These are phyloP conservation scores for Dolichallabes microphthalmus DNA, from an alignment of 2,113 vertebrate species.

Conservation along the genomic window DNA sequence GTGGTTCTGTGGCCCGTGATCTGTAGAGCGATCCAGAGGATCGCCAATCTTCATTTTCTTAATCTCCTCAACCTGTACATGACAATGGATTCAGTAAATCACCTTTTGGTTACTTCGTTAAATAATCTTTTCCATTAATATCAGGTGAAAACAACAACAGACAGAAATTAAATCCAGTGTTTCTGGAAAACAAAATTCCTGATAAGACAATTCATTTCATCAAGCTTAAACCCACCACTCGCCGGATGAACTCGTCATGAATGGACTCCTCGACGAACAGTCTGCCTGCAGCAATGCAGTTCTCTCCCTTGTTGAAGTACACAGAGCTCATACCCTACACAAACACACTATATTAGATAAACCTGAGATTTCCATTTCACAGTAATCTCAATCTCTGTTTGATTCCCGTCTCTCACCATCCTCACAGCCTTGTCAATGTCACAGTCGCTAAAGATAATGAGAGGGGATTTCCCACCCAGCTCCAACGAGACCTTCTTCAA, in stretches of 20 bases:
- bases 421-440: conserved; percentile 85
- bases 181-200: neutral
- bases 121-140: neutral
- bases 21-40: conserved; percentile 82
- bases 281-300: conserved; percentile 85
- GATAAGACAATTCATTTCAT: neutral
- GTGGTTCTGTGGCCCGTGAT: conserved; percentile 88
- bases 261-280: conserved; percentile 83
- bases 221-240: conserved; percentile 70
- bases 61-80: conserved; percentile 70
- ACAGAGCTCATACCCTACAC: conserved; percentile 83
- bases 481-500: conserved; percentile 90
- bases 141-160: neutral
- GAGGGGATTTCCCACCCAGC: conserved; percentile 86
- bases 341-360: conserved; percentile 48
- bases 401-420: conserved; percentile 70
- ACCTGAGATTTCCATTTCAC: neutral
- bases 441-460: conserved; percentile 86
- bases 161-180: neutral
- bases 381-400: neutral
- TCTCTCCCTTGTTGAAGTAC: conserved; percentile 90
- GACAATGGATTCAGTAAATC: neutral
- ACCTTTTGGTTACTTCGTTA: neutral
- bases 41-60: conserved; percentile 85
- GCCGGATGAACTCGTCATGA: conserved; percentile 80